A percentile compares a stretch with the other conserved stretches of the same genome.
phyloP scores from a whole-genome alignment of 2,888 invertebrate genomes.

The Drosophila parthenogenetica region DNA sequence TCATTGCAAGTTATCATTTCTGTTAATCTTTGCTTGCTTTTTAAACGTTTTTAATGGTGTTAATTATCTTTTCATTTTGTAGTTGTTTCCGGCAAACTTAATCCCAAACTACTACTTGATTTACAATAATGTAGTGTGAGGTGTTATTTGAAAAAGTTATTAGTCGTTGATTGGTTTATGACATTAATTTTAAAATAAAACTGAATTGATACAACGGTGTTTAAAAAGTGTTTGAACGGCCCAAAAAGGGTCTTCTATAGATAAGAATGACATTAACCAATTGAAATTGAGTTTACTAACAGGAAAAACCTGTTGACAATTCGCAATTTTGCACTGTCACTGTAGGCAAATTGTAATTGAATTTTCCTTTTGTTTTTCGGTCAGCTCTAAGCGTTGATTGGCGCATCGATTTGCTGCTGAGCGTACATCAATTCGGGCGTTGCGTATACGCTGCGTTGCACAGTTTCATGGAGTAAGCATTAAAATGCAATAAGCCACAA shows the following conservation, averaged over 20 bases:
- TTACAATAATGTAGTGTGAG: conserved; percentile 31
- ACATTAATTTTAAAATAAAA: no score
- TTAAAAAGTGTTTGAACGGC: background rate
- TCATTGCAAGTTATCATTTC: background rate
- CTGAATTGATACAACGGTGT: no score
- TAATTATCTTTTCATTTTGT: background rate
- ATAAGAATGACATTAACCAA: conserved; percentile 2
- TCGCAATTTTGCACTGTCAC: conserved; percentile 5
- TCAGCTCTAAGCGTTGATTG: conserved; percentile 32
- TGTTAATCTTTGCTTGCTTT: background rate
- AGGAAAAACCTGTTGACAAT: conserved; percentile 12
- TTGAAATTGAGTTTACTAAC: conserved; percentile 28
- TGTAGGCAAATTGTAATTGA: conserved; percentile 36
- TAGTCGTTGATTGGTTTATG: no score
- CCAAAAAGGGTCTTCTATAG: conserved; percentile 4
- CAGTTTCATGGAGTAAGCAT: conserved; percentile 46
- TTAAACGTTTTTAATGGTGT: background rate
- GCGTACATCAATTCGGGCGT: conserved; percentile 27
- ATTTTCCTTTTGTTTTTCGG: conserved; percentile 25
- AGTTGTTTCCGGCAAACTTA: background rate
- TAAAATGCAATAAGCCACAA: conserved; percentile 66
- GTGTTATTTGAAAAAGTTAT: no score
- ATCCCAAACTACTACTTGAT: background rate
- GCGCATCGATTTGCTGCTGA: conserved; percentile 60
- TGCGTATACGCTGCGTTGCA: conserved; percentile 13